Base-by-base conservation (phyloP, 1,140 invertebrate genomes). In the Myzus persicae region DNA sequence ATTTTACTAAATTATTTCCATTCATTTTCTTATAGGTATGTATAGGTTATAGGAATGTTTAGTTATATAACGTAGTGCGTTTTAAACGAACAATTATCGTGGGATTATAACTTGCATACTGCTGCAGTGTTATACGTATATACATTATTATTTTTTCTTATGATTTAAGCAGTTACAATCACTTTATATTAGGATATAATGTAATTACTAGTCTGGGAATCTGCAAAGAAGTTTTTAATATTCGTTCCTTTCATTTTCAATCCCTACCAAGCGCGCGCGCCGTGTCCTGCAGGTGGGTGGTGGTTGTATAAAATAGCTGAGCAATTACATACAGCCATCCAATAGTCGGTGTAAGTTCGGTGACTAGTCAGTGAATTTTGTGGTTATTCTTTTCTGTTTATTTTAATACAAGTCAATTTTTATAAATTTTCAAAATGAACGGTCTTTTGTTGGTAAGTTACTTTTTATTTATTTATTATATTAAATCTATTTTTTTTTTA, bases 371-470 rank as follows among this genome's bases (percentile, higher is more conserved):
- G 88, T 59, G 89, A 90, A 90, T 90, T 42, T 40, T 40, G 81
- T 93, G 81, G 42, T 51, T 42, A 76, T n/a, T 76, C 31, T 76
- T n/a, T 76, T 76, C 14, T n/a, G 59, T 84, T 92, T 93, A 54
- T 85, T 40, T 31, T 24, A 85, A 42, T 26, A 40, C 89, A 26
- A 42, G 36, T 90, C 59, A 26, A 59, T 59, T 93, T 85, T 44
- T 51, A 26, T 22, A 54, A 40, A 85, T 42, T 20, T 40, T 51
- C 91, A 84, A 93, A 40, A 93, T 93, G 91, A 93, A 93, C 91
- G 46, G 46, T 44, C 44, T 93, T 44, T 3, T 93, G 26, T 94
- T 94, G 94, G 93, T 93, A 94, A 94, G 46, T 96, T 67, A n/a
- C 14, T n/a, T n/a, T 76, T 76, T 76, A 6, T 76, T 76, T 14